A percentile compares a stretch with the other conserved stretches of the same genome.
Evolutionary conservation across 2,888 invertebrate genomes (phyloP).

Genomic region (Pasiphila rectangulata): DNA sequence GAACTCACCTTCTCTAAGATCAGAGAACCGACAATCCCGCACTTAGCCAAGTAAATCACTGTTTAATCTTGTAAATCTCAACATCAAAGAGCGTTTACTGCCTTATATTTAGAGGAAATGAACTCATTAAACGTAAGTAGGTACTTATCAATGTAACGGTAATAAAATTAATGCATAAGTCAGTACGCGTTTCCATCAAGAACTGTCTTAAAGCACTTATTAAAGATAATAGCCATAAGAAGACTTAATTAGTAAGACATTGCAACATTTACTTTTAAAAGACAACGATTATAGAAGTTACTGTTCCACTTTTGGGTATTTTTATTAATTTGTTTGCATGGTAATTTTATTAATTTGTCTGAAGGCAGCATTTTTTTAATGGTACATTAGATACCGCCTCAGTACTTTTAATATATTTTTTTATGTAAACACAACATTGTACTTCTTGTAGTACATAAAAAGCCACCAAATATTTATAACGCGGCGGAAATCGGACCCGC

Average conservation of each 20-base stretch:
- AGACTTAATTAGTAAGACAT: constrained; percentile 33
- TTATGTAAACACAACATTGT: too few species aligned
- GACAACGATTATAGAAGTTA: constrained; percentile 33
- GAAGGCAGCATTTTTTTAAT: constrained; percentile 1
- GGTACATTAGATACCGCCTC: too few species aligned
- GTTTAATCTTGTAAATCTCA: constrained; percentile 16
- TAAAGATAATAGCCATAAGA: constrained; percentile 28
- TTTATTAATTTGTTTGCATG: constrained; percentile 39
- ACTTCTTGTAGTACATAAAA: too few species aligned
- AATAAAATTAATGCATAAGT: constrained; percentile 14
- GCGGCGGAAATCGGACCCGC: too few species aligned
- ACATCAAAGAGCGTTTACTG: constrained; percentile 19
- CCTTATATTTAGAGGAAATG: constrained; percentile 20
- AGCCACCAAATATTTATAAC: too few species aligned
- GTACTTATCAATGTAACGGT: constrained; percentile 20
- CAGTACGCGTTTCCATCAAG: constrained; percentile 25
- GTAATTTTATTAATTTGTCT: constrained; percentile 55
- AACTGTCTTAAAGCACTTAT: constrained; percentile 30
- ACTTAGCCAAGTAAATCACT: constrained; percentile 12
- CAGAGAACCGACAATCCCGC: constrained; percentile 2
- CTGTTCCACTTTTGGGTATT: constrained; percentile 42
- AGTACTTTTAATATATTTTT: too few species aligned
- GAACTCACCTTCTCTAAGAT: background rate
- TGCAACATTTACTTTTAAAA: constrained; percentile 33
- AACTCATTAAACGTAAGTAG: constrained; percentile 23